phyloP scores from a whole-genome alignment of 2,797 vertebrate species.

The Lepus oiostolus region DNA sequence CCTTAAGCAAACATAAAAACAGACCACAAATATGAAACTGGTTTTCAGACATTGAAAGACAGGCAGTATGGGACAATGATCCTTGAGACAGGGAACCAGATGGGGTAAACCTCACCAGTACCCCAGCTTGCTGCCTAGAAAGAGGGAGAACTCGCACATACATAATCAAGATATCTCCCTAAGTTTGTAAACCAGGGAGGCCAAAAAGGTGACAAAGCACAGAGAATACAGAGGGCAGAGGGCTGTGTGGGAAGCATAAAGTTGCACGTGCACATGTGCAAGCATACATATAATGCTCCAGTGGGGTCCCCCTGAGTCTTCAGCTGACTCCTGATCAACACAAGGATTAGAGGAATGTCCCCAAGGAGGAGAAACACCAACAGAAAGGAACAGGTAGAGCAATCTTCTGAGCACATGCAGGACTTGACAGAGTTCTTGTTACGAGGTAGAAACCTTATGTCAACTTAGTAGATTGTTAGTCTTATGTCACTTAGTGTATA shows the following conservation, averaged over 20 bases:
- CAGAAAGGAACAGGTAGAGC: background rate
- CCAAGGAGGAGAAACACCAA: background rate
- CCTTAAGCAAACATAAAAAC: background rate
- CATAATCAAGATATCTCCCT: background rate
- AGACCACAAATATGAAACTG: background rate
- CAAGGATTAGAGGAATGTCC: background rate
- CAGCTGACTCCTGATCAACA: background rate
- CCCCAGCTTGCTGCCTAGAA: background rate
- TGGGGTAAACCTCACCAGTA: background rate
- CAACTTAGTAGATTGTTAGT: too few relatives aligned
- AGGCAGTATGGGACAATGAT: background rate
- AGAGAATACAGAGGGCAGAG: background rate
- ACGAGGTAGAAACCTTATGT: too few relatives aligned
- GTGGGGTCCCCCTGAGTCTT: background rate
- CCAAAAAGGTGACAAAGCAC: background rate
- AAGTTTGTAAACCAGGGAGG: background rate
- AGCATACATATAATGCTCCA: background rate
- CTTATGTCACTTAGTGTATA: too few relatives aligned
- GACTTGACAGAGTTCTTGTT: background rate
- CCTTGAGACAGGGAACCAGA: background rate
- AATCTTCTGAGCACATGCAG: background rate
- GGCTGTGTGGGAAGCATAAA: background rate
- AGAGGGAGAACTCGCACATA: background rate
- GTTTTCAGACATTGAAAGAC: background rate
- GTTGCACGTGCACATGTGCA: accelerated